Base-by-base conservation (phyloP, 2,797 vertebrate genomes). In the Sebastes hubbsi region DNA sequence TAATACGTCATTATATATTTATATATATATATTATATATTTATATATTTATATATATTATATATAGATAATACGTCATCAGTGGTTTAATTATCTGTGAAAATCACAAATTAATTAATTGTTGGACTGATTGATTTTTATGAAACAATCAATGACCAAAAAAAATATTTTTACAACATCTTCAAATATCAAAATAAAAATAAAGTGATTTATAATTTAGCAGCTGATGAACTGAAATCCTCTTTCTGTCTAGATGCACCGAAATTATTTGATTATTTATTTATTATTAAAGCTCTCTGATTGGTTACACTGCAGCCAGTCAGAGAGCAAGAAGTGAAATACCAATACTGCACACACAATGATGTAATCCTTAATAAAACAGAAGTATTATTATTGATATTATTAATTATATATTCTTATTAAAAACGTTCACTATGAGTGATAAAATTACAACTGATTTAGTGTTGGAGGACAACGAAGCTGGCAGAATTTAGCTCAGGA, bases 261-360 rank as follows among this genome's bases (percentile, higher is more conserved):
- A 32, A 32, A 32, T 32, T 32, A 32, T 32, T 32, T 32, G 30
- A 32, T 32, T 32, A 32, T 32, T 32, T 32, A 32, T 32, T 32
- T 32, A 32, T 32, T 32, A 32, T 32, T 32, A 32, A 34, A 34
- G 32, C 46, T 49, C 14, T 49, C 14, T 20, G 72, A 83, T 83
- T 88, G 62, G 77, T 67, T 46, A 4, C 25, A 30, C 18, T 12
- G 22, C 12, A 70, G 56, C 82, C 62, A 60, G 80, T 82, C 79
- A 77, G 49, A 70, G 20, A n/a, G 12, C 59, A 25, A 9, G 55
- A 8, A 13, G 1, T 55, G 8, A 3, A 29, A 30, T n/a, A 18
- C 30, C 42, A 20, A 29, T 34, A 34, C 32, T 34, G 9, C 0
- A 14, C 58, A 18, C 8, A 30, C 5, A 1, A 59, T 42, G 8